phyloP scores from a whole-genome alignment of 2,888 invertebrate genomes.

The Belgica antarctica region DNA sequence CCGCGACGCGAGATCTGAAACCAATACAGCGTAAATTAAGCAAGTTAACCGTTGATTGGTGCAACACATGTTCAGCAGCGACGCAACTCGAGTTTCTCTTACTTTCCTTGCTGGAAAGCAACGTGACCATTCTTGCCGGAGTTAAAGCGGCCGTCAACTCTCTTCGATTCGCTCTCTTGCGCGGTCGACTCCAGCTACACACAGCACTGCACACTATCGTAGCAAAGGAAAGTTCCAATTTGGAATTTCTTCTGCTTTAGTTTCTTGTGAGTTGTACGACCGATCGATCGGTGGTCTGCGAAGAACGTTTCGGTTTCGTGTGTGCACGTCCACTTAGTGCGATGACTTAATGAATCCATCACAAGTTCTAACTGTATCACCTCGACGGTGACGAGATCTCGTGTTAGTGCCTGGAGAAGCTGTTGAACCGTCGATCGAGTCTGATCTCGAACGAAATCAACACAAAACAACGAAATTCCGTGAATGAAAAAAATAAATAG shows the following conservation, averaged over 20 bases:
- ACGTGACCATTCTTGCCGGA: not conserved
- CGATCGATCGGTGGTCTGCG: constrained; percentile 11
- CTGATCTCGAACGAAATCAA: not conserved
- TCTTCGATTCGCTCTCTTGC: constrained; percentile 2
- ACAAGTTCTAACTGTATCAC: constrained; percentile 42
- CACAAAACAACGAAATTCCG: constrained; percentile 16
- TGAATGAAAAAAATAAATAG: constrained; percentile 39
- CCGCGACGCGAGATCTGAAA: constrained; percentile 23
- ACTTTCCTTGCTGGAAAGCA: not conserved
- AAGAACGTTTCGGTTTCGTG: constrained; percentile 7
- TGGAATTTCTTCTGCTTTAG: constrained; percentile 35
- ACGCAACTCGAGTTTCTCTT: not conserved
- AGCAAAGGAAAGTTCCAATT: not conserved
- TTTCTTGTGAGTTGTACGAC: constrained; percentile 11
- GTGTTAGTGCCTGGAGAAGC: not conserved
- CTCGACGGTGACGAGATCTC: not conserved
- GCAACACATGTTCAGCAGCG: constrained; percentile 19
- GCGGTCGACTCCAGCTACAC: not conserved
- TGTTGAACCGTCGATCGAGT: constrained; percentile 10
- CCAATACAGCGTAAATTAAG: constrained; percentile 27
- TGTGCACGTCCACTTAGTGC: not conserved
- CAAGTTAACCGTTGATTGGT: constrained; percentile 33
- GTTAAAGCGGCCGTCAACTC: not conserved
- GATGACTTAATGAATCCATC: constrained; percentile 30
- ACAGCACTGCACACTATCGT: not conserved